Percentiles rank a stretch among this genome's conserved stretches.
phyloP scores from a whole-genome alignment of 2,888 invertebrate genomes.

The Exephanes ischioxanthus region DNA sequence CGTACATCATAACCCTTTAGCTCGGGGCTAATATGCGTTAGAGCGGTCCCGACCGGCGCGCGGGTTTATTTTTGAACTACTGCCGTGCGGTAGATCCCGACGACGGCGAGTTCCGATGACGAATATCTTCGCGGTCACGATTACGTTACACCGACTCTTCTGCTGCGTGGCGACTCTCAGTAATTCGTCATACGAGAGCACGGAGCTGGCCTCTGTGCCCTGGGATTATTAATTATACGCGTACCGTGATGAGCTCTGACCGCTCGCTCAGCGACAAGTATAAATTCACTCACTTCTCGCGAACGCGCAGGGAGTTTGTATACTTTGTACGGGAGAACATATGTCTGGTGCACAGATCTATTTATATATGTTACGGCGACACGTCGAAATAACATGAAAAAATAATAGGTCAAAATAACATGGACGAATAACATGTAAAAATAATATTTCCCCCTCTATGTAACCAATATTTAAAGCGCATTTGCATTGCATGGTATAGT shows the following conservation, averaged over 20 bases:
- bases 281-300: constrained; percentile 6
- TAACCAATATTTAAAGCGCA: no score
- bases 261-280: constrained; percentile 25
- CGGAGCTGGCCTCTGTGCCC: constrained; percentile 14
- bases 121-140: constrained; percentile 63
- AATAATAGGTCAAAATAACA: no score
- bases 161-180: constrained; percentile 6
- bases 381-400: no score
- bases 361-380: no score
- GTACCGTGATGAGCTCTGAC: constrained; percentile 46
- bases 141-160: constrained; percentile 49
- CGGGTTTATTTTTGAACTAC: constrained; percentile 65
- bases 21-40: constrained; percentile 70
- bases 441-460: no score
- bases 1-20: constrained; percentile 77
- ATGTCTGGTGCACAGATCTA: no score
- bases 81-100: constrained; percentile 23
- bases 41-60: constrained; percentile 37
- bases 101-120: constrained; percentile 63
- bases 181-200: constrained; percentile 62
- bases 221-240: constrained; percentile 57
- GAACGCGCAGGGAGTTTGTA: background rate
- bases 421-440: no score
- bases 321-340: background rate
- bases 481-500: no score